Percentiles rank a stretch among this genome's conserved stretches.
phyloP scores from a whole-genome alignment of 2,888 invertebrate genomes.

The Tiliacea aurago region DNA sequence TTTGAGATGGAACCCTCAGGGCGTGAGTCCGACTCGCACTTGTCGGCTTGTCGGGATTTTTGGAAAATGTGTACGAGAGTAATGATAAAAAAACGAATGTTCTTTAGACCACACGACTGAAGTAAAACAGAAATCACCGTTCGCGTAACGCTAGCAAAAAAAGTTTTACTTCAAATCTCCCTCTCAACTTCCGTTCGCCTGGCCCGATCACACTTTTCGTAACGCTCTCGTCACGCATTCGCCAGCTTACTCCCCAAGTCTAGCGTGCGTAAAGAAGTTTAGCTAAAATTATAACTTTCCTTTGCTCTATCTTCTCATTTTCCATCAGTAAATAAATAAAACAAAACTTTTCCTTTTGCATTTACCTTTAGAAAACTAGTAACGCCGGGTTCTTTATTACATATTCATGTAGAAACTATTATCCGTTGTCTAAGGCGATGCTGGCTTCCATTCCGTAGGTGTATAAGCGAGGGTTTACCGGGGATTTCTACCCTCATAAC shows the following conservation, averaged over 20 bases:
- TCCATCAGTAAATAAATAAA: constrained; percentile 30
- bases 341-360: constrained; percentile 12
- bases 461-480: constrained; percentile 76
- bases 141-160: too few relatives aligned
- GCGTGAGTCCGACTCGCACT: background rate
- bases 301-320: constrained; percentile 11
- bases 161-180: too few relatives aligned
- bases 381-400: constrained; percentile 53
- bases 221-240: too few relatives aligned
- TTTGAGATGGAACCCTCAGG: background rate
- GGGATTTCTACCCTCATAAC: constrained; percentile 72
- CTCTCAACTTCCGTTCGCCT: too few relatives aligned
- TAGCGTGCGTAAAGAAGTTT: too few relatives aligned
- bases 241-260: too few relatives aligned
- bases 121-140: too few relatives aligned
- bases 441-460: constrained; percentile 63
- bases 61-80: background rate
- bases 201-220: too few relatives aligned
- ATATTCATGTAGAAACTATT: constrained; percentile 67
- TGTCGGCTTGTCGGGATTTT: background rate
- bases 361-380: constrained; percentile 25
- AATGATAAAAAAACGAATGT: background rate
- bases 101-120: too few relatives aligned
- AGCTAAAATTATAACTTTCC: too few relatives aligned
- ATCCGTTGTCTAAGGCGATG: constrained; percentile 64